These are phyloP conservation scores for Rhinogobio ventralis DNA, from an alignment of 2,797 vertebrate species.

Conservation along the genomic window DNA sequence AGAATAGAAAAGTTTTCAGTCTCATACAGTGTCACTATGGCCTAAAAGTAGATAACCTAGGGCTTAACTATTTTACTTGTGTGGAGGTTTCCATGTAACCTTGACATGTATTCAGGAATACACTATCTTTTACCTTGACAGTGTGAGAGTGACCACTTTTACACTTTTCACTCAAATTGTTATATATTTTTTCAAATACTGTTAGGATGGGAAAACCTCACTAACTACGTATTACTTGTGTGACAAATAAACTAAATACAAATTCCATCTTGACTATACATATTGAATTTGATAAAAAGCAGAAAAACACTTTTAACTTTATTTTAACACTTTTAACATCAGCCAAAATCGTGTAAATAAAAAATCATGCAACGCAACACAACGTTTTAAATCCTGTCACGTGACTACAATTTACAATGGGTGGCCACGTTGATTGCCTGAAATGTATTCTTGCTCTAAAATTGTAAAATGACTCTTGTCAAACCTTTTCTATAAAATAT, in stretches of 20 bases:
- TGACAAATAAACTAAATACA: not conserved
- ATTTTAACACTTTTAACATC: not conserved
- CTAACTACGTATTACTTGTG: not conserved
- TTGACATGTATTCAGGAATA: not conserved
- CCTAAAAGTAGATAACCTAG: not conserved
- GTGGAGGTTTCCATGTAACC: not conserved
- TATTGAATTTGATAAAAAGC: not conserved
- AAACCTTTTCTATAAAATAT: not conserved
- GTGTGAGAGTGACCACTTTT: not conserved
- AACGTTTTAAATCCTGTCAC: conserved; percentile 27
- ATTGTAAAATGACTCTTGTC: not conserved
- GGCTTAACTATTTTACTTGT: not conserved
- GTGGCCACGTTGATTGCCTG: conserved; percentile 47
- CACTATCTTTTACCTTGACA: not conserved
- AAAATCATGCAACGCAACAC: not conserved
- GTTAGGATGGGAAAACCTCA: not conserved
- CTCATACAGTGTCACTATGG: not conserved
- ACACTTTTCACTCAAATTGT: not conserved
- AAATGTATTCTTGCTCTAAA: conserved; percentile 16
- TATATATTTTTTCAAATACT: not conserved
- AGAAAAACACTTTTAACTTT: not conserved
- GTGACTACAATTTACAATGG: conserved; percentile 35
- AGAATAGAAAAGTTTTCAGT: not conserved
- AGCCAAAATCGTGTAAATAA: not conserved
- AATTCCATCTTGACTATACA: not conserved